Percentiles rank a stretch among this genome's conserved stretches.
phyloP scores from a whole-genome alignment of 1,140 invertebrate genomes.

The Cyclina sinensis region DNA sequence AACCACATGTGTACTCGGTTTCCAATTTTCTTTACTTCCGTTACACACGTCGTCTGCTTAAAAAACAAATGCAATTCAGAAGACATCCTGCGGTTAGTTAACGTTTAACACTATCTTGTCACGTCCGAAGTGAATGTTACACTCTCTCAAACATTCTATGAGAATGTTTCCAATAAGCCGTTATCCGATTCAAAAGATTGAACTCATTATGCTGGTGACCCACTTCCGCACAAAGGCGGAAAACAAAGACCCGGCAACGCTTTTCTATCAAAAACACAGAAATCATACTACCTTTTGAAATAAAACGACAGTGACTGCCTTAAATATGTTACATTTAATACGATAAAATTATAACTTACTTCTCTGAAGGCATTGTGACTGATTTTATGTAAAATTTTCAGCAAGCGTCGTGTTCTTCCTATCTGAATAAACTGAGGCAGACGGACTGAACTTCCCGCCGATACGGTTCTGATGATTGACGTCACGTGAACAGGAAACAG shows the following conservation, averaged over 20 bases:
- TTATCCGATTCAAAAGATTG: no score
- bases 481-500: constrained; percentile 53
- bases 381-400: constrained; percentile 3
- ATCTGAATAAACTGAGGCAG: constrained; percentile 8
- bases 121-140: no score
- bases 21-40: background rate
- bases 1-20: background rate
- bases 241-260: background rate
- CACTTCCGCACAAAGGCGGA: constrained; percentile 43
- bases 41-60: constrained; percentile 43
- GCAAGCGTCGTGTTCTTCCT: constrained; percentile 25
- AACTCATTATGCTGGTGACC: constrained; percentile 57
- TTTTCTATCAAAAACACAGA: background rate
- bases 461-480: constrained; percentile 56
- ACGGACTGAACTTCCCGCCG: constrained; percentile 69
- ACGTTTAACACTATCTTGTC: no score
- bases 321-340: background rate
- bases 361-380: constrained; percentile 62
- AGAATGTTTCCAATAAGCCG: no score
- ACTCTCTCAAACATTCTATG: no score
- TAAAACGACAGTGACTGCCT: background rate
- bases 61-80: background rate
- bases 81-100: no score
- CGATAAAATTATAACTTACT: constrained; percentile 41
- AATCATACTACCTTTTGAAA: background rate